Base-by-base conservation (phyloP, 2,888 invertebrate genomes). In the Hydrotaea cyrtoneurina region DNA sequence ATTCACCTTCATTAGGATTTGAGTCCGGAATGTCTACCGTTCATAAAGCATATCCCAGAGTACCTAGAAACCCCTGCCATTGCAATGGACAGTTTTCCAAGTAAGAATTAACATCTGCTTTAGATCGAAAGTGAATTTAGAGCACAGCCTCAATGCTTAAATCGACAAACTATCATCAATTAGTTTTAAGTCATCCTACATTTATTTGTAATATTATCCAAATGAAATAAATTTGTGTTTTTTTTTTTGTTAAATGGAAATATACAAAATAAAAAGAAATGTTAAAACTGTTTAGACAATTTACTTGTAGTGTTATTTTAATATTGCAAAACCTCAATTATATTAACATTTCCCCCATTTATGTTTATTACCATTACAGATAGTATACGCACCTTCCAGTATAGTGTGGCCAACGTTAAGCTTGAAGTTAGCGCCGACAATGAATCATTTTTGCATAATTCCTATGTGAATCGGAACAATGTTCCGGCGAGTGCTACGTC, bases 371-470 rank as follows among this genome's bases (percentile, higher is more conserved):
- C 50, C 23, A 55, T 86, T 87, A 43, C 87, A 87, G 87, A 84
- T 39, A 62, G 86, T 23, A 74, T 86, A 55, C 82, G 82, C 15
- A 86, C 86, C 23, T 87, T 85, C 36, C 85, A 86, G 55, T 87
- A 86, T 66, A 87, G 84, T 62, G 80, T 86, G 79, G 76, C 86
- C 21, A 87, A 86, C 80, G 57, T 82, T 19, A 87, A 88, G 77
- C 75, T 87, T 26, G 86, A 87, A 43, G 62, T 86, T 19, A 81
- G 86, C 0, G 72, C 64, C 11, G 7, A 78, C 50, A 84, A 87
- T 78, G 86, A 87, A 80, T 77, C 85, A 62, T 87, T 87, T 74
- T 75, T 86, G 23, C 79, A 79, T 23, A 78, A 80, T 72, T 57
- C 85, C 15, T 80, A 78, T 39, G 21, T 83, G 39, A 85, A 82